Evolutionary conservation across 2,797 vertebrate genomes (phyloP).

Genomic region (Pseudocheirus occidentalis): DNA sequence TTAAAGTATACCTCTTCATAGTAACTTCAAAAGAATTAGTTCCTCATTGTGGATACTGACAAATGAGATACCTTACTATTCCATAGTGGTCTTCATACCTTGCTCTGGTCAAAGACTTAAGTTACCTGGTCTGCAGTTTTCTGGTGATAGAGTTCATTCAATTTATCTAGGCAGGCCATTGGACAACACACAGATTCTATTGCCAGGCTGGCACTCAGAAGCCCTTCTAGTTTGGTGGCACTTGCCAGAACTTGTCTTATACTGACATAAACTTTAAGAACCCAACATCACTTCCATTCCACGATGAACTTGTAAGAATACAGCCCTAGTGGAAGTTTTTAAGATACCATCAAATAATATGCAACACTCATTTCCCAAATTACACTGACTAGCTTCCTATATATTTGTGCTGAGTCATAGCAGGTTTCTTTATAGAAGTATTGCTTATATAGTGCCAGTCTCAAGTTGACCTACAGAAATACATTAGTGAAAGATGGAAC

Average conservation of each 20-base stretch:
- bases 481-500: slow-evolving; percentile 25
- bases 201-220: neutral
- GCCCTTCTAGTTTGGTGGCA: neutral
- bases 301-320: neutral
- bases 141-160: neutral
- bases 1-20: neutral
- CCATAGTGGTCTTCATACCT: neutral
- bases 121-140: neutral
- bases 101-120: neutral
- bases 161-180: neutral
- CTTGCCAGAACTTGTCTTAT: neutral
- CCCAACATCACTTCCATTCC: neutral
- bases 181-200: neutral
- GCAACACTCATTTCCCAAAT: slow-evolving; percentile 26
- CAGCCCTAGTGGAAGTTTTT: neutral
- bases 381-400: slow-evolving; percentile 19
- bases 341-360: slow-evolving; percentile 19
- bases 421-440: slow-evolving; percentile 28
- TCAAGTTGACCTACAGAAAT: slow-evolving; percentile 53
- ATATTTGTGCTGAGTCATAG: slow-evolving; percentile 37
- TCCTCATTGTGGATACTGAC: neutral
- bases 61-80: neutral
- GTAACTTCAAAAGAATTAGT: neutral
- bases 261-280: neutral
- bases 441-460: slow-evolving; percentile 1